Evolutionary conservation across 2,888 invertebrate species (phyloP).

Genomic region (Latrodectus elegans): DNA sequence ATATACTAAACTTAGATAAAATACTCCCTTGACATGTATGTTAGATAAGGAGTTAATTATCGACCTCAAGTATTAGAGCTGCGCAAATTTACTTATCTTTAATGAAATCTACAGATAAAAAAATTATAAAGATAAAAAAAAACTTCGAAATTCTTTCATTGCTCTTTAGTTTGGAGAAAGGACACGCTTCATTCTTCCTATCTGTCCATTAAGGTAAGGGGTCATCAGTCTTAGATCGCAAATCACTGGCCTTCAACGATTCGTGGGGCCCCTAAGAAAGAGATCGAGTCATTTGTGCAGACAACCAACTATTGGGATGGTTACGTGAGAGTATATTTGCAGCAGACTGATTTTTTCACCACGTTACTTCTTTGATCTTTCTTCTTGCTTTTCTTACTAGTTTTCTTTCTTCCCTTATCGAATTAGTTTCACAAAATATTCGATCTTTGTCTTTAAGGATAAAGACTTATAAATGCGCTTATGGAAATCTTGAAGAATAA

Average conservation of each 20-base stretch:
- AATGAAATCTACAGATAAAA: background rate
- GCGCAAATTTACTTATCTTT: slow-evolving; percentile 1
- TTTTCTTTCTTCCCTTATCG: background rate
- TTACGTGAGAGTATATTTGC: background rate
- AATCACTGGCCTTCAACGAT: slow-evolving; percentile 49
- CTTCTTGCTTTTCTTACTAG: background rate
- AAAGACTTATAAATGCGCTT: too few species aligned
- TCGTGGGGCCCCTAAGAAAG: slow-evolving; percentile 29
- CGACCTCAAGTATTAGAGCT: background rate
- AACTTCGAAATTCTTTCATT: slow-evolving; percentile 6
- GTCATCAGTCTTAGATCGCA: slow-evolving; percentile 51
- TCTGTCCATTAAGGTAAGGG: slow-evolving; percentile 45
- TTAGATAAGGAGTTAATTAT: background rate
- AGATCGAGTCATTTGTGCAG: slow-evolving; percentile 38
- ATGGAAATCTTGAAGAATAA: too few species aligned
- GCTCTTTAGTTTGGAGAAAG: slow-evolving; percentile 14
- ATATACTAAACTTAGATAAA: too few species aligned
- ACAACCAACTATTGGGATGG: slow-evolving; percentile 49
- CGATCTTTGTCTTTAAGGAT: background rate
- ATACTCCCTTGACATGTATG: too few species aligned
- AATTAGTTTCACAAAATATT: background rate
- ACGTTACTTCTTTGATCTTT: background rate
- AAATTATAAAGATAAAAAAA: slow-evolving; percentile 1
- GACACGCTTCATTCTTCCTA: slow-evolving; percentile 15
- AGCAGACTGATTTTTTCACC: slow-evolving; percentile 8